phyloP scores from a whole-genome alignment of 2,113 vertebrate species.

The Saguinus imperator region DNA sequence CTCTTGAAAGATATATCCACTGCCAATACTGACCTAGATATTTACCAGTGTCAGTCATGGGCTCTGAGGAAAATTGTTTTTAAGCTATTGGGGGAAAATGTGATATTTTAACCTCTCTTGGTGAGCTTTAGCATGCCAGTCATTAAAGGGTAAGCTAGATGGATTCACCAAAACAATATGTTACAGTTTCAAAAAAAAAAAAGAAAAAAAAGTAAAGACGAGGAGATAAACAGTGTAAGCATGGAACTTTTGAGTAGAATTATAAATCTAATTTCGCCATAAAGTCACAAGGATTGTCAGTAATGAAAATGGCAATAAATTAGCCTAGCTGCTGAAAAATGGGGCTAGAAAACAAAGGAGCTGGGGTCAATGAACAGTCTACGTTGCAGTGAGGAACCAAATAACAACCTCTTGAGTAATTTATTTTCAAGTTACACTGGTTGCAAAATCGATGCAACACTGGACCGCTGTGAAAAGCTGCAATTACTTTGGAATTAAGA shows the following conservation, averaged over 20 bases:
- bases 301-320: neutral
- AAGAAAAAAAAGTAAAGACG: neutral
- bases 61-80: neutral
- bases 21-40: neutral
- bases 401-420: neutral
- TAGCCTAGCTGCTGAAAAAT: neutral
- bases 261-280: neutral
- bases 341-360: neutral
- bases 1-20: neutral
- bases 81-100: neutral
- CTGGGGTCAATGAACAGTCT: neutral
- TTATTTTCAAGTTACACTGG: neutral
- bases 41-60: neutral
- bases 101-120: neutral
- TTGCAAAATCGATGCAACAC: neutral
- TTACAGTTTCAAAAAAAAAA: neutral
- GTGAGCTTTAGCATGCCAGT: neutral
- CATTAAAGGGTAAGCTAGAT: neutral
- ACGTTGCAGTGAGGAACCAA: neutral
- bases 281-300: neutral
- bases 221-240: neutral
- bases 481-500: constrained; percentile 2
- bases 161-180: neutral
- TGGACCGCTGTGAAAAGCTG: neutral
- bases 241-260: neutral